Conservation (phyloP, 1,140 invertebrate genomes). For the Ridgeia piscesae region DNA sequence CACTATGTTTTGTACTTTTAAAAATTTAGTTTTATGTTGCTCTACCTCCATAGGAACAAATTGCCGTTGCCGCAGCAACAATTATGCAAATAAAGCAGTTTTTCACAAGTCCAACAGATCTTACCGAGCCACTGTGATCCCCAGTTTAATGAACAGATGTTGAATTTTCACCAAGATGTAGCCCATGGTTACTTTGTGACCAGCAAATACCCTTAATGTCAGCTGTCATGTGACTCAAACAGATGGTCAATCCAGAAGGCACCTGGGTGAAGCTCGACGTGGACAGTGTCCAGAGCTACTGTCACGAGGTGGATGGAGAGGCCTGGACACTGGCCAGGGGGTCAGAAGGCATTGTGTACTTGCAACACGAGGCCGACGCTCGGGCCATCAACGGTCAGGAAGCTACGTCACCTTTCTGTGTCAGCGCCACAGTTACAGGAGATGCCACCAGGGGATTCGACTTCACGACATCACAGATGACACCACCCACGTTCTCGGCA, state of each 20-base stretch:
- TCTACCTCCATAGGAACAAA: too few relatives aligned
- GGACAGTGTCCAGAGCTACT: conserved; percentile 67
- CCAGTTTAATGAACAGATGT: too few relatives aligned
- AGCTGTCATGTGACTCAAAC: background rate
- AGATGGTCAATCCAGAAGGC: conserved; percentile 34
- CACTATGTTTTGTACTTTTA: too few relatives aligned
- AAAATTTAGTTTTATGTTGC: too few relatives aligned
- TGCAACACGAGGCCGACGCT: conserved; percentile 65
- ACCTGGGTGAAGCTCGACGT: conserved; percentile 71
- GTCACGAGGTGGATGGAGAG: conserved; percentile 68
- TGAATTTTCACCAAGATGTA: too few relatives aligned
- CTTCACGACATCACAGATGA: conserved; percentile 56
- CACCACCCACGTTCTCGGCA: background rate
- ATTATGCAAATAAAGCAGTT: too few relatives aligned
- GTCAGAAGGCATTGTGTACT: conserved; percentile 70
- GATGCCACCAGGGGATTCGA: conserved; percentile 63
- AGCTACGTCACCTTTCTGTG: conserved; percentile 49
- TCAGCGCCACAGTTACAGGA: conserved; percentile 38
- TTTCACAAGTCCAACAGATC: too few relatives aligned
- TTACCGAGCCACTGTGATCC: too few relatives aligned
- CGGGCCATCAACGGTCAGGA: conserved; percentile 30
- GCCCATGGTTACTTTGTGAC: too few relatives aligned
- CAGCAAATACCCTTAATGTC: background rate
- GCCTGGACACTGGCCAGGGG: conserved; percentile 77
- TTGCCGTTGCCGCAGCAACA: too few relatives aligned